Percentiles rank a stretch among this genome's conserved stretches.
Evolutionary conservation across 2,113 vertebrate species (phyloP).

Genomic region (Stegastes partitus): DNA sequence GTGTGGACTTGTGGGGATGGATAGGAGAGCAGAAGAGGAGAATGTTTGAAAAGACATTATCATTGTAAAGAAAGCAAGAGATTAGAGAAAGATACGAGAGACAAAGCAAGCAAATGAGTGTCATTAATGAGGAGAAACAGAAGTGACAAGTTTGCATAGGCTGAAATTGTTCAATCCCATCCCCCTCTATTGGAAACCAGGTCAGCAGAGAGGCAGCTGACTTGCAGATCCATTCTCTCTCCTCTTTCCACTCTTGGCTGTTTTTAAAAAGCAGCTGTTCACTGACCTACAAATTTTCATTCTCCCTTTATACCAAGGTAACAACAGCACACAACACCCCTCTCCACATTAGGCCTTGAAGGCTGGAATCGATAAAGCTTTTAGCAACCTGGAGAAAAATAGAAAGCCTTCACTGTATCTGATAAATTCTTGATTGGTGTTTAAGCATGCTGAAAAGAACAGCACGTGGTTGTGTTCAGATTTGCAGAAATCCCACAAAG

Average conservation of each 20-base stretch:
- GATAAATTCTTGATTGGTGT: neutral
- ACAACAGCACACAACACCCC: neutral
- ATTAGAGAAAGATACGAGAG: neutral
- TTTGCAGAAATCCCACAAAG: slow-evolving; percentile 16
- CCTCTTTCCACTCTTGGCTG: neutral
- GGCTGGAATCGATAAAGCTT: slow-evolving; percentile 42
- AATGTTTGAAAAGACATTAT: neutral
- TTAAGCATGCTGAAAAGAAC: neutral
- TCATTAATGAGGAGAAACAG: neutral
- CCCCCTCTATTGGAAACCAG: slow-evolving; percentile 39
- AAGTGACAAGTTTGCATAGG: neutral
- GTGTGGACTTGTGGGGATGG: neutral
- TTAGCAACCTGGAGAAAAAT: slow-evolving; percentile 7
- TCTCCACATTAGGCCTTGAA: neutral
- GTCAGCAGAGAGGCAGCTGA: slow-evolving; percentile 35
- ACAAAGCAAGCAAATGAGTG: neutral
- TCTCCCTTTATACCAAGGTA: neutral
- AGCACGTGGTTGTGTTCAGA: slow-evolving; percentile 27
- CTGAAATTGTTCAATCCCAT: neutral
- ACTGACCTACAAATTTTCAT: slow-evolving; percentile 46
- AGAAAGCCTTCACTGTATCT: slow-evolving; percentile 4
- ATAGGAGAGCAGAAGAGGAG: neutral
- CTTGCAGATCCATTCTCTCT: slow-evolving; percentile 9
- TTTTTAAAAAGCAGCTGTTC: slow-evolving; percentile 14
- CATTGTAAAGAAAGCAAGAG: neutral